phyloP scores from a whole-genome alignment of 2,888 invertebrate genomes.

The Congeria kusceri region DNA sequence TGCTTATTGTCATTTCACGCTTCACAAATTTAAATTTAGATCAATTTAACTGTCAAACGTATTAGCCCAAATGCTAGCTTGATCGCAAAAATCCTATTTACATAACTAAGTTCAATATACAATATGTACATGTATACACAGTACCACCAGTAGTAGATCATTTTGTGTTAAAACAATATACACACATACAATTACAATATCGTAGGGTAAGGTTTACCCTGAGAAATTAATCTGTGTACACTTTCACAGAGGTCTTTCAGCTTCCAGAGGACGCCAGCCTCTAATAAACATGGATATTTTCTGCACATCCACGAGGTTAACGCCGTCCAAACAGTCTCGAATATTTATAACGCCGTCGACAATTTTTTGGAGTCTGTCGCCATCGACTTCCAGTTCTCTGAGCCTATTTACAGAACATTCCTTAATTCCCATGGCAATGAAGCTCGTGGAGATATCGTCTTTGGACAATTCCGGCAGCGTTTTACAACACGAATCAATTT shows the following conservation, averaged over 20 bases:
- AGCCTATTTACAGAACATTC: conserved; percentile 58
- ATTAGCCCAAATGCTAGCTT: too few relatives aligned
- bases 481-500: neutral
- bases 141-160: too few relatives aligned
- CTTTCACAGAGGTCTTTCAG: neutral
- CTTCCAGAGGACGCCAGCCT: conserved; percentile 62
- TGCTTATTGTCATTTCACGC: too few relatives aligned
- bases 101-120: too few relatives aligned
- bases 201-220: too few relatives aligned
- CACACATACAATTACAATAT: too few relatives aligned
- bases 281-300: conserved; percentile 73
- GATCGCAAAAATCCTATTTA: too few relatives aligned
- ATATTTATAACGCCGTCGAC: conserved; percentile 54
- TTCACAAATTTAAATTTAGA: too few relatives aligned
- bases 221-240: too few relatives aligned
- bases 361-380: conserved; percentile 57
- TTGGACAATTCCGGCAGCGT: conserved; percentile 4
- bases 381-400: conserved; percentile 61
- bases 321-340: conserved; percentile 60
- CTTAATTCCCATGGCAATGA: conserved; percentile 66
- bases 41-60: too few relatives aligned
- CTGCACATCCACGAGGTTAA: conserved; percentile 68
- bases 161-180: too few relatives aligned
- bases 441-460: conserved; percentile 55
- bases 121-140: too few relatives aligned